These are phyloP conservation scores for Ceratina japonica DNA, from an alignment of 1,140 invertebrate genomes.

Conservation along the genomic window DNA sequence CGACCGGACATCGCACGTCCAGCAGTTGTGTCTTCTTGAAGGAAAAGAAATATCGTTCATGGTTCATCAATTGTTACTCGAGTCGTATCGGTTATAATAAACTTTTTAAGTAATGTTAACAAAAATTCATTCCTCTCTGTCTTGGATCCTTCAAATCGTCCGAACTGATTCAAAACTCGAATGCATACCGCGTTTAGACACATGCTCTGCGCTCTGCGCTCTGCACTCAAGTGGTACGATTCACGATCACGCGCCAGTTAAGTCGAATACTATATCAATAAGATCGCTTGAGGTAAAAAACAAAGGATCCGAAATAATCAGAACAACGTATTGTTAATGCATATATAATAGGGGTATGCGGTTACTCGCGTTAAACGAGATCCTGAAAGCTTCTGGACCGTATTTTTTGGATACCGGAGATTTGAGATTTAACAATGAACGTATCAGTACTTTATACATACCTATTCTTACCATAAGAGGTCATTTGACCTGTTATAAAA, in stretches of 20 bases:
- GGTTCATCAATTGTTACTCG: constrained; percentile 38
- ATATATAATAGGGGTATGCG: too few relatives aligned
- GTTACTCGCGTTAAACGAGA: too few relatives aligned
- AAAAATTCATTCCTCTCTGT: constrained; percentile 16
- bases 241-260: background rate
- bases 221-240: constrained; percentile 38
- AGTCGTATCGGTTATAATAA: constrained; percentile 44
- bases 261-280: background rate
- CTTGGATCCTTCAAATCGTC: constrained; percentile 6
- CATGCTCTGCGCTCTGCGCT: too few relatives aligned
- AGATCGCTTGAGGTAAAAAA: background rate
- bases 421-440: too few relatives aligned
- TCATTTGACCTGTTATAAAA: too few relatives aligned
- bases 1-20: constrained; percentile 7
- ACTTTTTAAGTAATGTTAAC: constrained; percentile 51
- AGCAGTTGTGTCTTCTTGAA: constrained; percentile 30
- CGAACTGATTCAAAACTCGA: background rate
- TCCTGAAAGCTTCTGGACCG: too few relatives aligned
- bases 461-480: too few relatives aligned
- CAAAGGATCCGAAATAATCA: background rate
- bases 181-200: too few relatives aligned
- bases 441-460: too few relatives aligned
- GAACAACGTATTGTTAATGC: background rate
- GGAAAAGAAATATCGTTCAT: constrained; percentile 28
- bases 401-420: too few relatives aligned